phyloP scores from a whole-genome alignment of 30 jellyfish, hydroid and myxozoan genomes.

The Morbakka virulenta region DNA sequence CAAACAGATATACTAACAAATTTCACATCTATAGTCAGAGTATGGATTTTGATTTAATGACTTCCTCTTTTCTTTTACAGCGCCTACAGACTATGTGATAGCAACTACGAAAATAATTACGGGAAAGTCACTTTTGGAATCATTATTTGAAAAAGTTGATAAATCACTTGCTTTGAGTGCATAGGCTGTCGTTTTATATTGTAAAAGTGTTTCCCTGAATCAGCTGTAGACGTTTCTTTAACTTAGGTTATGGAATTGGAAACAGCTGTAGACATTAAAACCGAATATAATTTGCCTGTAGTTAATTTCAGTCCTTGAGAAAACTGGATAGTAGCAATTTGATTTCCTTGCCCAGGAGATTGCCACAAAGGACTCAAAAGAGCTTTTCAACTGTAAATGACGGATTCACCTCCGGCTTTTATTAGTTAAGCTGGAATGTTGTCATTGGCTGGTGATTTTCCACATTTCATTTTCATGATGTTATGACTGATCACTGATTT shows the following conservation, averaged over 20 bases:
- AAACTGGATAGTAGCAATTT: too few relatives aligned
- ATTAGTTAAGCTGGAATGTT: constrained; percentile 3
- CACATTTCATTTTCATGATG: constrained; percentile 4
- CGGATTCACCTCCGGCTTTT: constrained; percentile 15
- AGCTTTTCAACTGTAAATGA: not conserved
- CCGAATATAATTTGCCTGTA: too few relatives aligned
- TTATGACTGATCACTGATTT: constrained; percentile 8
- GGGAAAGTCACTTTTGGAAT: constrained; percentile 67
- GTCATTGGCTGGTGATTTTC: constrained; percentile 2
- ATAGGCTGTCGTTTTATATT: too few relatives aligned
- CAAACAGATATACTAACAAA: too few relatives aligned
- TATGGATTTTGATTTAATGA: not conserved
- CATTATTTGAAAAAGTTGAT: constrained; percentile 56
- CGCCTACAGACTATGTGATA: constrained; percentile 78
- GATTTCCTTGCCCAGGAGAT: too few relatives aligned
- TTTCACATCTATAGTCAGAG: too few relatives aligned
- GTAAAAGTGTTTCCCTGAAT: too few relatives aligned
- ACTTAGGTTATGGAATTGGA: too few relatives aligned
- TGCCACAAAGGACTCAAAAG: too few relatives aligned
- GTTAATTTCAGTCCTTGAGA: too few relatives aligned
- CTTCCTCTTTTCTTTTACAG: not conserved
- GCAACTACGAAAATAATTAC: constrained; percentile 91
- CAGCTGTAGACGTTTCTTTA: too few relatives aligned
- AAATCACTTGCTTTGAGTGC: constrained; percentile 47
- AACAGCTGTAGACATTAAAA: too few relatives aligned